Conservation (phyloP, 2,888 invertebrate species). For the Agriopis leucophaearia region DNA sequence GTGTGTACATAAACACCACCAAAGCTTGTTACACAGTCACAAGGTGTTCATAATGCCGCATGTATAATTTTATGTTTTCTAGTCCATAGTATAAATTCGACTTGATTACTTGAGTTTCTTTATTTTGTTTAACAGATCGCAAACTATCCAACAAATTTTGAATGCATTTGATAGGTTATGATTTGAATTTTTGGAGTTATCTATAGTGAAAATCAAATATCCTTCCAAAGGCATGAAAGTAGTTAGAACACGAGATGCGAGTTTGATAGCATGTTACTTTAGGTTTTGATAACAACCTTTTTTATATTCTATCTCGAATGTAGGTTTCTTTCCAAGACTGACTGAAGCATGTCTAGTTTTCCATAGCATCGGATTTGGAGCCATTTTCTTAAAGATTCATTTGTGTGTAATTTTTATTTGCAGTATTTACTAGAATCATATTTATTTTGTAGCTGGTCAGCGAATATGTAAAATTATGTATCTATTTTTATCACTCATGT, state of each 20-base stretch:
- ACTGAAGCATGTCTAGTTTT: slow-evolving; percentile 73
- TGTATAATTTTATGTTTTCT: not conserved
- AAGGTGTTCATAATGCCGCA: not conserved
- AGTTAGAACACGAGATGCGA: slow-evolving; percentile 52
- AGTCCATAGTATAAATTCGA: slow-evolving; percentile 2
- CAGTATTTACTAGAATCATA: slow-evolving; percentile 39
- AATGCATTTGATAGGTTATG: slow-evolving; percentile 22
- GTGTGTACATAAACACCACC: no score
- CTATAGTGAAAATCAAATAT: slow-evolving; percentile 1
- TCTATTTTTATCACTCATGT: slow-evolving; percentile 54
- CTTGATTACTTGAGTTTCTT: slow-evolving; percentile 20
- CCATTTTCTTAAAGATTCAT: slow-evolving; percentile 46
- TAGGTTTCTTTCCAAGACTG: slow-evolving; percentile 58
- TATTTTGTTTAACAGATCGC: slow-evolving; percentile 39
- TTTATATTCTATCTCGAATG: slow-evolving; percentile 23
- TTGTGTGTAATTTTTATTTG: slow-evolving; percentile 33
- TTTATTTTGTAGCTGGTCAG: slow-evolving; percentile 43
- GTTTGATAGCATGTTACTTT: slow-evolving; percentile 57
- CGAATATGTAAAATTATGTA: slow-evolving; percentile 48
- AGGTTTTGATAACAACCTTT: slow-evolving; percentile 44
- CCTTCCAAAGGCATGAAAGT: slow-evolving; percentile 53
- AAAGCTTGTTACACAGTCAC: no score
- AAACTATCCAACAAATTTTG: slow-evolving; percentile 21
- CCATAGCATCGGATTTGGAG: slow-evolving; percentile 53
- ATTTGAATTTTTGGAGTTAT: slow-evolving; percentile 2